These are phyloP conservation scores for Chloropsis cyanopogon DNA, from an alignment of 2,113 vertebrate genomes.

Conservation along the genomic window DNA sequence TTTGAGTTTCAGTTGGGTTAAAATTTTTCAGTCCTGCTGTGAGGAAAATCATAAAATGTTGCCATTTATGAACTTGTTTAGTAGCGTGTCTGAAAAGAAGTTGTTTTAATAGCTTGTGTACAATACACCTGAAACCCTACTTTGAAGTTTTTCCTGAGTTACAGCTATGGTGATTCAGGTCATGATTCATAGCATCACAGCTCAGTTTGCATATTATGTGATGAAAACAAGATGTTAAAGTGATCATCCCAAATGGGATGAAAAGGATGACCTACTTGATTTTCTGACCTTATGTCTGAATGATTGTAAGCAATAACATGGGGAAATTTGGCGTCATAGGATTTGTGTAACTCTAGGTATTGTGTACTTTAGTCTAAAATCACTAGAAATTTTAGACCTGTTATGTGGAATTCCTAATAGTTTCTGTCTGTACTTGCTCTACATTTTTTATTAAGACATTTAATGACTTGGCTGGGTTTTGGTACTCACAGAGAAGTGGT, in stretches of 20 bases:
- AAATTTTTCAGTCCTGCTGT: background rate
- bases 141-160: background rate
- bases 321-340: background rate
- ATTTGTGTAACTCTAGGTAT: background rate
- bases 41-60: background rate
- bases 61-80: background rate
- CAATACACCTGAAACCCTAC: background rate
- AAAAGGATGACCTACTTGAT: background rate
- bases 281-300: background rate
- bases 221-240: background rate
- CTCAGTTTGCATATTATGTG: background rate
- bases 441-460: background rate
- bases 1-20: background rate
- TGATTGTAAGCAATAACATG: background rate
- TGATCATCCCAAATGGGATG: background rate
- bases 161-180: background rate
- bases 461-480: background rate
- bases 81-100: background rate
- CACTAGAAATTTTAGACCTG: background rate
- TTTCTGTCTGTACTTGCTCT: background rate
- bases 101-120: background rate
- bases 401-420: background rate
- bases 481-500: background rate
- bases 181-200: conserved; percentile 18
- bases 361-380: background rate